Conservation (phyloP, 2,888 invertebrate genomes). For the Boloria euphrosyne region DNA sequence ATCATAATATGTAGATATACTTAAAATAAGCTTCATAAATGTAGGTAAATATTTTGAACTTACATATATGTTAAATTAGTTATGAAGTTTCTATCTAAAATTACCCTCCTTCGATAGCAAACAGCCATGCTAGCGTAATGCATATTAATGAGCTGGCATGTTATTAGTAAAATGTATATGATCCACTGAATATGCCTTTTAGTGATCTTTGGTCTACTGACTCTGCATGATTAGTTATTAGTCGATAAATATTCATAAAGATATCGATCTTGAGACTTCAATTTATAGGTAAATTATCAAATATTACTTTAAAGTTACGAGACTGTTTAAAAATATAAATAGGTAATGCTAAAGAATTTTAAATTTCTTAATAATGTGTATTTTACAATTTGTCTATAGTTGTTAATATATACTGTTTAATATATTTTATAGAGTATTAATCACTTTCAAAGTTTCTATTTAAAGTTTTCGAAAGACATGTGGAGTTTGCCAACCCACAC, state of each 20-base stretch:
- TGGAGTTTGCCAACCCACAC: no score
- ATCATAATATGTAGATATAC: slow-evolving; percentile 1
- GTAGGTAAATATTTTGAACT: slow-evolving; percentile 50
- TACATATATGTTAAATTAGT: slow-evolving; percentile 75
- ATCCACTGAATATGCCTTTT: slow-evolving; percentile 48
- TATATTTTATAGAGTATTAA: no score
- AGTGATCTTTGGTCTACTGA: slow-evolving; percentile 49
- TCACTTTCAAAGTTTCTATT: no score
- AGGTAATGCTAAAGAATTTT: no score
- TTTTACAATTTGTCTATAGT: no score
- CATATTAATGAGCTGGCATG: slow-evolving; percentile 72
- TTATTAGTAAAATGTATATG: slow-evolving; percentile 59
- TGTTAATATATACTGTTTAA: no score
- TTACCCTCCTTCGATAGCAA: slow-evolving; percentile 61
- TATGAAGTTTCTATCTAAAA: slow-evolving; percentile 69
- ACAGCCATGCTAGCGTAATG: slow-evolving; percentile 68
- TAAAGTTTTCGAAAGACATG: no score
- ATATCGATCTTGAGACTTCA: slow-evolving; percentile 36
- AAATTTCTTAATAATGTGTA: no score
- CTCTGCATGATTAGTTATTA: slow-evolving; percentile 49
- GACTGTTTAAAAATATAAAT: not conserved
- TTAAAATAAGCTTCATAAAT: slow-evolving; percentile 3
- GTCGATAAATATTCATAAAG: slow-evolving; percentile 48
- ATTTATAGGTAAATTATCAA: slow-evolving; percentile 4
- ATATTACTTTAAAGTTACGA: no score